A percentile compares a stretch with the other conserved stretches of the same genome.
phyloP scores from a whole-genome alignment of 1,140 invertebrate species.

The Druon quercuslanigerum region DNA sequence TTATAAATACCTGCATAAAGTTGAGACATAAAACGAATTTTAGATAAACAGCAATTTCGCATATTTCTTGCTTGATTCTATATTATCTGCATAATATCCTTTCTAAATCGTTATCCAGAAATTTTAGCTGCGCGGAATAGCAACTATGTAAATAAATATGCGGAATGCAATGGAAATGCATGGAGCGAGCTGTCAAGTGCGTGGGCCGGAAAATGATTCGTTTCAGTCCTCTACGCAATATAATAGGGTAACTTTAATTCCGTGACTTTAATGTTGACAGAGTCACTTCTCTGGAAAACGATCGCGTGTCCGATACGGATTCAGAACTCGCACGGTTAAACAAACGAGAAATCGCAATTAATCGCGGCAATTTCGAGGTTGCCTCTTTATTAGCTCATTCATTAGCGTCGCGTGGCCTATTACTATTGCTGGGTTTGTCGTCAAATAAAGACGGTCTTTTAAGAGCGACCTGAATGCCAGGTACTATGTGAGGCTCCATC shows the following conservation, averaged over 20 bases:
- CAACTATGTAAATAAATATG: not conserved
- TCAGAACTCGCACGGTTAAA: conserved; percentile 31
- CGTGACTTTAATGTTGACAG: conserved; percentile 15
- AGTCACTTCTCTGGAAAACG: conserved; percentile 44
- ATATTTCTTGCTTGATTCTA: no score
- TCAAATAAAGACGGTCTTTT: not conserved
- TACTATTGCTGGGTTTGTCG: conserved; percentile 41
- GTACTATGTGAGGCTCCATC: not conserved
- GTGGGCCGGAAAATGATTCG: conserved; percentile 41
- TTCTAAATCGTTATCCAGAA: not conserved
- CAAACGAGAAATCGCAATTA: conserved; percentile 48
- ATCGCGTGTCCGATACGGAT: conserved; percentile 53
- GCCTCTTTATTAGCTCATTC: conserved; percentile 45
- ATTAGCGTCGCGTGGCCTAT: conserved; percentile 51
- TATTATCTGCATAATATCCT: no score
- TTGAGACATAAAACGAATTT: no score
- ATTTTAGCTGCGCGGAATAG: not conserved
- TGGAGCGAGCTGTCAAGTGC: conserved; percentile 13
- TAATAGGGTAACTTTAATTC: conserved; percentile 34
- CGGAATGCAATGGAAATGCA: not conserved
- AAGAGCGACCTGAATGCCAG: not conserved
- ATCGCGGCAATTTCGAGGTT: conserved; percentile 40
- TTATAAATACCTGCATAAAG: no score
- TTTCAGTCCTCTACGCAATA: conserved; percentile 43
- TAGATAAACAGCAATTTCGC: no score